Conservation (phyloP, 2,888 invertebrate genomes). For the Steinernema scapterisci region DNA sequence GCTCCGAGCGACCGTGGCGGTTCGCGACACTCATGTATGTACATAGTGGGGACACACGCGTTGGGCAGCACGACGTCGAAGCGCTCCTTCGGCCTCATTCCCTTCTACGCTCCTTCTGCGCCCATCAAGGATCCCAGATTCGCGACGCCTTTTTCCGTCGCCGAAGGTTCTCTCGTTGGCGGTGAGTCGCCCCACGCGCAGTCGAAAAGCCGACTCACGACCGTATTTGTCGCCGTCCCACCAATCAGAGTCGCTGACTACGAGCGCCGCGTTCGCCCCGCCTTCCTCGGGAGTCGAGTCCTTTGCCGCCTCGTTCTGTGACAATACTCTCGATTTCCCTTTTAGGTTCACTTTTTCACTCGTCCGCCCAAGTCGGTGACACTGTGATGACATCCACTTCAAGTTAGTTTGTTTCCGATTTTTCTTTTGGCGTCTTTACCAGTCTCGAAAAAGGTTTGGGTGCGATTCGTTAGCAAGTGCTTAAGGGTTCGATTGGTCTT, state of each 20-base stretch:
- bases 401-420: conserved; percentile 40
- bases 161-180: conserved; percentile 13
- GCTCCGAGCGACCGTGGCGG: not conserved
- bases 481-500: too few species aligned
- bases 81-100: too few species aligned
- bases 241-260: conserved; percentile 27
- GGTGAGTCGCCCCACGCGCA: not conserved
- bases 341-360: conserved; percentile 31
- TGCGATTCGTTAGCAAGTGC: too few species aligned
- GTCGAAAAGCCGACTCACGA: conserved; percentile 30
- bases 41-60: conserved; percentile 20
- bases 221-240: conserved; percentile 27
- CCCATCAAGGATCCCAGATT: not conserved
- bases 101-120: not conserved
- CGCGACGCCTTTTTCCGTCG: conserved; percentile 7
- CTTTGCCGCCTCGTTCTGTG: conserved; percentile 2
- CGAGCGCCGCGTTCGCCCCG: conserved; percentile 21
- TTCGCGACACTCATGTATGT: conserved; percentile 10
- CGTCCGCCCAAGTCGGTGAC: conserved; percentile 20
- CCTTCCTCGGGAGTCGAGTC: conserved; percentile 11
- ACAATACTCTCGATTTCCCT: conserved; percentile 32
- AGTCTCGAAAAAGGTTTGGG: too few species aligned
- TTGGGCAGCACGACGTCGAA: not conserved
- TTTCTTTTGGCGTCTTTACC: not conserved
- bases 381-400: conserved; percentile 34